phyloP scores from a whole-genome alignment of 2,113 vertebrate genomes.

The Alexandromys fortis region DNA sequence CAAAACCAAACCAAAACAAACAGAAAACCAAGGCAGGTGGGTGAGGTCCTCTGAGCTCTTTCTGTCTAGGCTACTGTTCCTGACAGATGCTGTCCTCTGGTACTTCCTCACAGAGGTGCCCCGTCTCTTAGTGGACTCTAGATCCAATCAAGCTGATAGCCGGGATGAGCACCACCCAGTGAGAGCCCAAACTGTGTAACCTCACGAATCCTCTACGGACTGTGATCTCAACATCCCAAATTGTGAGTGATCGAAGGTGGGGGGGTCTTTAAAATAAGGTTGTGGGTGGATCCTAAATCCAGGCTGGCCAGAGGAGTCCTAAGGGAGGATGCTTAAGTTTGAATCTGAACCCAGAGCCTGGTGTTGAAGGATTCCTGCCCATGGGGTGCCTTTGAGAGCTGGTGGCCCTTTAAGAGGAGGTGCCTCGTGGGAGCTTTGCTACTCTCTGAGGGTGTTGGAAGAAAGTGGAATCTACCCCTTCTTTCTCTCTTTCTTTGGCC shows the following conservation, averaged over 20 bases:
- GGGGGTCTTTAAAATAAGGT: not conserved
- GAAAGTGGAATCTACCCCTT: not conserved
- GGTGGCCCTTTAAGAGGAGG: not conserved
- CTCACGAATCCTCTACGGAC: not conserved
- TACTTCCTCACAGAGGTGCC: not conserved
- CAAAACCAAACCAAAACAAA: not conserved
- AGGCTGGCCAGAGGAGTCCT: no score
- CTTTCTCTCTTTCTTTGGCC: not conserved
- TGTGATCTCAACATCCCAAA: not conserved
- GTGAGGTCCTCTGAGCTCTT: not conserved
- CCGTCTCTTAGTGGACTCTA: not conserved
- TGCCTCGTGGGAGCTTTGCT: not conserved
- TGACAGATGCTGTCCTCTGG: not conserved
- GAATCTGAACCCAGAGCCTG: not conserved
- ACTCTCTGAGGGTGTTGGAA: not conserved
- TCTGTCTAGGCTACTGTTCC: not conserved
- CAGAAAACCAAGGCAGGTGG: not conserved
- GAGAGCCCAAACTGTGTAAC: not conserved
- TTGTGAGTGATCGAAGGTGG: not conserved
- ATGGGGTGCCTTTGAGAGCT: not conserved
- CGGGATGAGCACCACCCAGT: not conserved
- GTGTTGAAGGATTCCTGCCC: not conserved
- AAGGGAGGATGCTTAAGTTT: no score
- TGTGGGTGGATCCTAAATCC: not conserved
- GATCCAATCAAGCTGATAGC: not conserved